A percentile compares a stretch with the other conserved stretches of the same genome.
These are phyloP conservation scores for Chrysolina americana DNA, from an alignment of 2,888 invertebrate species.

Conservation along the genomic window DNA sequence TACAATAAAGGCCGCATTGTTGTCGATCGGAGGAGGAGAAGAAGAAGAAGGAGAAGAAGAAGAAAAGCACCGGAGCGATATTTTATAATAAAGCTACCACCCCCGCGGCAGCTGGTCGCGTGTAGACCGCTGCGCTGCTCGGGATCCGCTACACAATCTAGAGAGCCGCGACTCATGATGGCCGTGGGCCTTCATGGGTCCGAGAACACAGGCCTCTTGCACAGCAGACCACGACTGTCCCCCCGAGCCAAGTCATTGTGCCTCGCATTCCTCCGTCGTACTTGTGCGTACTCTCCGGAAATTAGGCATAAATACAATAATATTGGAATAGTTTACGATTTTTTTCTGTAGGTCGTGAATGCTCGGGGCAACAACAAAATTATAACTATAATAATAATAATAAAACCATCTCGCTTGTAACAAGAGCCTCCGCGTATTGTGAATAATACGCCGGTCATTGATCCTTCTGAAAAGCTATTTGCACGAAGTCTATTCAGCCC, in stretches of 20 bases:
- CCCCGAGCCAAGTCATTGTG: slow-evolving; percentile 65
- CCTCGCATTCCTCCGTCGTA: slow-evolving; percentile 53
- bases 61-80: slow-evolving; percentile 52
- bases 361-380: no score
- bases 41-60: slow-evolving; percentile 28
- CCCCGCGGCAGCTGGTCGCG: slow-evolving; percentile 69
- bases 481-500: no score
- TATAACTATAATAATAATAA: no score
- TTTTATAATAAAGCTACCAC: slow-evolving; percentile 68
- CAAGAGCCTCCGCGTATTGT: no score
- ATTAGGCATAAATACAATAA: slow-evolving; percentile 4
- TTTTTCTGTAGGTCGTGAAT: no score
- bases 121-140: slow-evolving; percentile 58
- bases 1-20: slow-evolving; percentile 36
- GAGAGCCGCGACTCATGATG: slow-evolving; percentile 58
- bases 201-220: slow-evolving; percentile 60
- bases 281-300: slow-evolving; percentile 22
- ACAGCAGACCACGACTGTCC: slow-evolving; percentile 67
- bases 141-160: slow-evolving; percentile 60
- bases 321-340: background rate
- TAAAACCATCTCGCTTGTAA: no score
- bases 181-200: slow-evolving; percentile 65
- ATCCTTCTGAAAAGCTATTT: no score
- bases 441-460: no score
- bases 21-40: slow-evolving; percentile 32